A percentile compares a stretch with the other conserved stretches of the same genome.
Evolutionary conservation across 1,140 invertebrate genomes (phyloP).

Genomic region (Megathymus violae): DNA sequence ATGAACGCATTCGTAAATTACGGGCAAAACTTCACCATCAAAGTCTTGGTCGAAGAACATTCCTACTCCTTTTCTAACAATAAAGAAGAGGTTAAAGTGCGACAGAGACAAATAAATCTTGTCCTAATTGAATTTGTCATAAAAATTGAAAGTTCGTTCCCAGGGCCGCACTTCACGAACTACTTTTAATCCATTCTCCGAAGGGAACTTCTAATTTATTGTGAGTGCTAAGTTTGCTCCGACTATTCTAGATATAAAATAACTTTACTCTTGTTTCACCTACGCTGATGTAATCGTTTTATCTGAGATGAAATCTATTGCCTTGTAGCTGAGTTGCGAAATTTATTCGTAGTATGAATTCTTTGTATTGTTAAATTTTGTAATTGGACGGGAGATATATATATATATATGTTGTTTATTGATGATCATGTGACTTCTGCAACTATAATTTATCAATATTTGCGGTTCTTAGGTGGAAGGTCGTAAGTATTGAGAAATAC

Average conservation of each 20-base stretch:
- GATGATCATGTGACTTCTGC: no score
- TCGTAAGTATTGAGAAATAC: no score
- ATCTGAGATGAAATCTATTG: constrained; percentile 49
- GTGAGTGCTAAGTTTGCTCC: constrained; percentile 79
- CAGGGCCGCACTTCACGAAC: constrained; percentile 66
- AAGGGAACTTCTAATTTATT: constrained; percentile 81
- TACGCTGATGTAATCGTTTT: constrained; percentile 66
- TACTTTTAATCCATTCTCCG: constrained; percentile 82
- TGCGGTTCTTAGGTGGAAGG: no score
- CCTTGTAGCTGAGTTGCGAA: constrained; percentile 25
- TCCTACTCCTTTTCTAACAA: constrained; percentile 50
- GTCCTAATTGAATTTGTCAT: constrained; percentile 81
- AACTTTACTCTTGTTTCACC: constrained; percentile 72
- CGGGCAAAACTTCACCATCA: constrained; percentile 58
- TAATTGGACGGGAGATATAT: no score
- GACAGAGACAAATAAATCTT: constrained; percentile 72
- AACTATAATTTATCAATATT: no score
- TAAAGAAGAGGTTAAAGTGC: constrained; percentile 50
- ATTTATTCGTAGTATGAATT: background rate
- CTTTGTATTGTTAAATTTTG: background rate
- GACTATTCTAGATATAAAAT: constrained; percentile 65
- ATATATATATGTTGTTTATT: no score
- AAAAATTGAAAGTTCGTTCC: constrained; percentile 81
- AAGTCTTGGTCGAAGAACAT: constrained; percentile 54
- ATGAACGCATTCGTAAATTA: constrained; percentile 64